These are phyloP conservation scores for Larimichthys polyactis DNA, from an alignment of 2,113 vertebrate genomes.

Conservation along the genomic window DNA sequence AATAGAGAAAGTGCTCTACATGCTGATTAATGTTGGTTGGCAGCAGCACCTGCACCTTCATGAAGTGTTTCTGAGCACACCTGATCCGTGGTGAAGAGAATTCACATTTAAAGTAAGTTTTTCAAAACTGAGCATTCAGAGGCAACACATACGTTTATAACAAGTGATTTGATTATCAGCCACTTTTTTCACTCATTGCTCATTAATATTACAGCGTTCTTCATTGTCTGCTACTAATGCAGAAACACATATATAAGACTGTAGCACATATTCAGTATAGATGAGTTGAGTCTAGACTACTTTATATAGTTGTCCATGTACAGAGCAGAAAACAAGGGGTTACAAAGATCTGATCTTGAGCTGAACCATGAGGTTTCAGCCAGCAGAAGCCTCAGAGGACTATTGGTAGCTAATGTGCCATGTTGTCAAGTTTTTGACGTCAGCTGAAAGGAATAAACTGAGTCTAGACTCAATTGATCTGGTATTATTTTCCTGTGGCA, in stretches of 20 bases:
- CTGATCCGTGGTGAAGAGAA: neutral
- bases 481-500: slow-evolving; percentile 32
- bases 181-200: neutral
- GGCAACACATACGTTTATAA: neutral
- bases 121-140: neutral
- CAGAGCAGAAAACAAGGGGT: neutral
- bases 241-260: too few species aligned
- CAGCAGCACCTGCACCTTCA: neutral
- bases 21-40: too few species aligned
- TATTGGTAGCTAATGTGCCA: slow-evolving; percentile 34
- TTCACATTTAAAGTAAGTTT: neutral
- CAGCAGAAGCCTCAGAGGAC: slow-evolving; percentile 1
- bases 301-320: neutral
- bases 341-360: neutral
- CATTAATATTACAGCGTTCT: neutral
- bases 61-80: neutral
- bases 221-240: neutral
- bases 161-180: neutral
- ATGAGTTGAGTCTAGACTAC: neutral
- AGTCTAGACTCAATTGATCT: slow-evolving; percentile 31
- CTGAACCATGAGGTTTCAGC: neutral
- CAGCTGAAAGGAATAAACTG: slow-evolving; percentile 15
- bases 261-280: neutral
- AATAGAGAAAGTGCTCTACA: too few species aligned
- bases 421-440: slow-evolving; percentile 37